A percentile compares a stretch with the other conserved stretches of the same genome.
Conservation (phyloP, 2,888 invertebrate species). For the Galeruca laticollis region DNA sequence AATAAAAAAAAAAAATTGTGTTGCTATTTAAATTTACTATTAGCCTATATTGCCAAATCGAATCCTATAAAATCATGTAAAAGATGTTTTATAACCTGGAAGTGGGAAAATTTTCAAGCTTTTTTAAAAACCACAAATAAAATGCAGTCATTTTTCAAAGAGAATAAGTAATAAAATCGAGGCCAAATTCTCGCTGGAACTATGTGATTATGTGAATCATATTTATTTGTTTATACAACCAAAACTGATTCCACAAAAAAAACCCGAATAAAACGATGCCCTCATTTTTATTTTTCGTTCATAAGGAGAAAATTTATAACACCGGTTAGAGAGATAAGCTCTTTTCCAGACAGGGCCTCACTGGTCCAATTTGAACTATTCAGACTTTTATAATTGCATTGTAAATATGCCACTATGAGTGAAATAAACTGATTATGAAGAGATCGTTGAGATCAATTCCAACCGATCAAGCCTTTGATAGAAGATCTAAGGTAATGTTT, state of each 20-base stretch:
- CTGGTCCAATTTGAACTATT: not conserved
- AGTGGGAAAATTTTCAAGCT: not conserved
- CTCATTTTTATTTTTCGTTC: slow-evolving; percentile 37
- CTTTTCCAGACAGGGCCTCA: slow-evolving; percentile 19
- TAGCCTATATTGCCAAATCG: not conserved
- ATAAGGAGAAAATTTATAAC: slow-evolving; percentile 38
- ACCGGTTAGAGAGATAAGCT: slow-evolving; percentile 34
- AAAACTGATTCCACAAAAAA: slow-evolving; percentile 32
- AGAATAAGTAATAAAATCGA: slow-evolving; percentile 21
- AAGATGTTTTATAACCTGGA: not conserved
- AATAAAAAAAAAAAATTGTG: no score
- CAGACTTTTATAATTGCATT: not conserved
- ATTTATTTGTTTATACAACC: slow-evolving; percentile 28
- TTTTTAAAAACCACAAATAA: slow-evolving; percentile 9
- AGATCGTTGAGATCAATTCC: not conserved
- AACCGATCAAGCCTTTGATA: no score
- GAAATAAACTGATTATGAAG: not conserved
- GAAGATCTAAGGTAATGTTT: no score
- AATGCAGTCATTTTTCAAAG: slow-evolving; percentile 7
- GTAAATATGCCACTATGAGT: no score
- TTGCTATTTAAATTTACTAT: not conserved
- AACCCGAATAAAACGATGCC: slow-evolving; percentile 28
- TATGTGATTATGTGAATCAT: slow-evolving; percentile 29
- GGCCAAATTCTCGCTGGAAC: slow-evolving; percentile 8
- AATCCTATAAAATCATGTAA: not conserved